Percentiles rank a stretch among this genome's conserved stretches.
Evolutionary conservation across 1,140 invertebrate species (phyloP).

Genomic region (Lucilia sericata): DNA sequence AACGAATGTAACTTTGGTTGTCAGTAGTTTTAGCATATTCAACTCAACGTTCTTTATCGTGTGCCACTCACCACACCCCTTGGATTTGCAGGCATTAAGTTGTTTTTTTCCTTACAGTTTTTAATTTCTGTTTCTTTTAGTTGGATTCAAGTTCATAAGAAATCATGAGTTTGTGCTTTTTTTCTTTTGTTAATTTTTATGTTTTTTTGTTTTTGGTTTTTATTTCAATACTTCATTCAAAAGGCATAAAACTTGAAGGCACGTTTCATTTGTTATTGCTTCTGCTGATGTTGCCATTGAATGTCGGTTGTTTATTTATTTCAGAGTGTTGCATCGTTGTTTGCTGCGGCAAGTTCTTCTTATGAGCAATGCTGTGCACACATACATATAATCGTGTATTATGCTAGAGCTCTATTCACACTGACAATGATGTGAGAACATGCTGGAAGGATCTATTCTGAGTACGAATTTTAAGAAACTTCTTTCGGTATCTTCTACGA

Average conservation of each 20-base stretch:
- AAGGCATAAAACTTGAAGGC: background rate
- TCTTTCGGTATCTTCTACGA: no score
- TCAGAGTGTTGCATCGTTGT: background rate
- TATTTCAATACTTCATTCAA: background rate
- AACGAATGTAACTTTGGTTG: background rate
- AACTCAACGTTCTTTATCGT: no score
- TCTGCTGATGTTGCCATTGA: slow-evolving; percentile 26
- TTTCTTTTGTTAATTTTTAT: no score
- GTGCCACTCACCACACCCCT: background rate
- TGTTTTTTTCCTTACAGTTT: background rate
- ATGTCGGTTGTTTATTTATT: background rate
- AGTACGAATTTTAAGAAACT: no score
- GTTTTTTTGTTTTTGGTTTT: background rate
- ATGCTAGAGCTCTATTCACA: background rate
- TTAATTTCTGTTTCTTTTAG: slow-evolving; percentile 14
- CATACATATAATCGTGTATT: background rate
- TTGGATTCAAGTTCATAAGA: slow-evolving; percentile 34
- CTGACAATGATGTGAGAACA: background rate
- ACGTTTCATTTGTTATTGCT: slow-evolving; percentile 41
- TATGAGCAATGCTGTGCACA: background rate
- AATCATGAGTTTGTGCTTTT: slow-evolving; percentile 30
- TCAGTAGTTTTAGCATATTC: background rate
- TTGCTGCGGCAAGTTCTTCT: background rate
- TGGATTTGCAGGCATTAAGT: background rate
- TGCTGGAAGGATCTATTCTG: no score